Evolutionary conservation across 35 echinoderm and acorn worm species (phyloP).

Genomic region (Stichopus chloronotus): DNA sequence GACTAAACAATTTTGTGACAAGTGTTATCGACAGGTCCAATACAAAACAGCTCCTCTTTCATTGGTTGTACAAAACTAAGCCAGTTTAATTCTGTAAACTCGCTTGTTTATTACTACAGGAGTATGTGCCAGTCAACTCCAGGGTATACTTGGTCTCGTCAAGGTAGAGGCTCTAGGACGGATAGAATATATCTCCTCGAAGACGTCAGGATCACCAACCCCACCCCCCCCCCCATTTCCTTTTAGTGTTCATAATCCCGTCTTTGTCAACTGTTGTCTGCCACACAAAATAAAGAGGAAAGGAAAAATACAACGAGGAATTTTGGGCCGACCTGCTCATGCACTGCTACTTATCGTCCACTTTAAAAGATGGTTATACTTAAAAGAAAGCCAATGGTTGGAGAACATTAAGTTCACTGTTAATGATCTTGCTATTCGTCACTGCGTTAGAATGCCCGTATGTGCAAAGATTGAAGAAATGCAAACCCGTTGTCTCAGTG

Average conservation of each 20-base stretch:
- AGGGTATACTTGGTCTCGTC: neutral
- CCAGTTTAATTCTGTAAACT: neutral
- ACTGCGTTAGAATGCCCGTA: neutral
- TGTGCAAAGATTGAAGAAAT: neutral
- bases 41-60: neutral
- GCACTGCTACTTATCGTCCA: neutral
- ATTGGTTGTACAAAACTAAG: neutral
- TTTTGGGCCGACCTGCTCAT: neutral
- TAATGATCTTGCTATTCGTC: neutral
- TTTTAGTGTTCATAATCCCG: neutral
- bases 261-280: neutral
- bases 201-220: neutral
- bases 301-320: neutral
- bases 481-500: neutral
- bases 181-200: neutral
- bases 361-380: neutral
- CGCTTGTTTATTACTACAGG: neutral
- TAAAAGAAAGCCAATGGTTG: neutral
- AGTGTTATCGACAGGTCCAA: neutral
- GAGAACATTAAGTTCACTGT: neutral
- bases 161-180: neutral
- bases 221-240: neutral
- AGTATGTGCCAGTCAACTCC: neutral
- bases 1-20: conserved; percentile 14
- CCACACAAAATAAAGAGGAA: neutral